These are phyloP conservation scores for Ornithoptera priamus DNA, from an alignment of 2,888 invertebrate species.

Conservation along the genomic window DNA sequence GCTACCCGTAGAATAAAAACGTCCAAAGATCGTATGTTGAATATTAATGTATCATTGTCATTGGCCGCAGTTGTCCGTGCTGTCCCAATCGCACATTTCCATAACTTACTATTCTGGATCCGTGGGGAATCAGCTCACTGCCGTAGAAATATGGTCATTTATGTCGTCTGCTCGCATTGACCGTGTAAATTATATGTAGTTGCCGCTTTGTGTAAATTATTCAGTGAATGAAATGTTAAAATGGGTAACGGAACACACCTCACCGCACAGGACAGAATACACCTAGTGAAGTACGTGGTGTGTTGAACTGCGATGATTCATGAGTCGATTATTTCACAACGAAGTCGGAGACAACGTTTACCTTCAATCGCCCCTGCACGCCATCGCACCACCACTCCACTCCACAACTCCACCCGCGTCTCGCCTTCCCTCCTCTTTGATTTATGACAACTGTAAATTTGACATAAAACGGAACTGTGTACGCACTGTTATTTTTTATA, in stretches of 20 bases:
- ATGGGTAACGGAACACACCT: slow-evolving; percentile 35
- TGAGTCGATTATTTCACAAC: slow-evolving; percentile 47
- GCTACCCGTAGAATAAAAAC: slow-evolving; percentile 63
- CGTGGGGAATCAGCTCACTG: slow-evolving; percentile 73
- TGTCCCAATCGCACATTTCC: slow-evolving; percentile 79
- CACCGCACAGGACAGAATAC: not conserved
- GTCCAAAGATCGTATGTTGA: slow-evolving; percentile 75
- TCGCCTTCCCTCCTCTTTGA: slow-evolving; percentile 12
- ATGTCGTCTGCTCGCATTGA: slow-evolving; percentile 57
- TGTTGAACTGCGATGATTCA: slow-evolving; percentile 45
- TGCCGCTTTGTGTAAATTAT: slow-evolving; percentile 58
- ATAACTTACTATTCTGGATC: slow-evolving; percentile 80
- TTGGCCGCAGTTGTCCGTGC: slow-evolving; percentile 77
- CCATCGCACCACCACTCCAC: slow-evolving; percentile 4
- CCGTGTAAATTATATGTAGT: slow-evolving; percentile 59
- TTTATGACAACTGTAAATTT: slow-evolving; percentile 22
- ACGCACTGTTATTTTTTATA: no score
- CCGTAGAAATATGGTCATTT: slow-evolving; percentile 70
- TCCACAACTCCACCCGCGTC: no score
- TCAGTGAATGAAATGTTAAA: slow-evolving; percentile 56
- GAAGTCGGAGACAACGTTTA: slow-evolving; percentile 41
- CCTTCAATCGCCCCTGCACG: slow-evolving; percentile 37
- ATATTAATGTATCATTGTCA: slow-evolving; percentile 80
- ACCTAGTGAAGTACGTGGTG: slow-evolving; percentile 23
- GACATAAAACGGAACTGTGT: slow-evolving; percentile 5